A percentile compares a stretch with the other conserved stretches of the same genome.
These are phyloP conservation scores for Delia radicum DNA, from an alignment of 1,140 invertebrate genomes.

Conservation along the genomic window DNA sequence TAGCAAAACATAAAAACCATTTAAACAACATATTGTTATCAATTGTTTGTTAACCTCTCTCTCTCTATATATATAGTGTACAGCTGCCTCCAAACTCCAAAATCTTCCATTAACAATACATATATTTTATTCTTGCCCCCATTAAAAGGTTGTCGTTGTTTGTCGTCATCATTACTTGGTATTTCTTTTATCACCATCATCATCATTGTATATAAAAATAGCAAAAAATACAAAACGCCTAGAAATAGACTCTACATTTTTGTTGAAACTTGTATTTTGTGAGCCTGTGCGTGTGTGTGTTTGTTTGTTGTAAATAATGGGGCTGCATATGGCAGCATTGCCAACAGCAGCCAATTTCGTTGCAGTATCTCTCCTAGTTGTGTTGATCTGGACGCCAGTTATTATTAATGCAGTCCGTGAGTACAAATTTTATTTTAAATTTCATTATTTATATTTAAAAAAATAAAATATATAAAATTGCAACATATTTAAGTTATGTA, in stretches of 20 bases:
- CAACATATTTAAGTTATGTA: not conserved
- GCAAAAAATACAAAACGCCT: not conserved
- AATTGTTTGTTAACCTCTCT: too few species aligned
- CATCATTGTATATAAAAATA: not conserved
- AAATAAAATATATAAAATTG: not conserved
- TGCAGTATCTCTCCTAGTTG: slow-evolving; percentile 42
- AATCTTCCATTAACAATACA: not conserved
- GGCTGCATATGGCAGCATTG: slow-evolving; percentile 50
- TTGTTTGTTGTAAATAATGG: slow-evolving; percentile 44
- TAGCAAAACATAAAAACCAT: not conserved
- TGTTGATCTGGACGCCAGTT: slow-evolving; percentile 47
- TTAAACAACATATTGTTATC: too few species aligned
- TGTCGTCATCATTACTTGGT: too few species aligned
- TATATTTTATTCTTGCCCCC: not conserved
- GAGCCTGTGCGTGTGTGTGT: not conserved
- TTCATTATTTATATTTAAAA: not conserved
- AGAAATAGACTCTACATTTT: not conserved
- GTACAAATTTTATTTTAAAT: slow-evolving; percentile 35
- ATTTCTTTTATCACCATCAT: too few species aligned
- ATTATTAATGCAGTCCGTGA: slow-evolving; percentile 53
- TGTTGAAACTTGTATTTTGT: not conserved
- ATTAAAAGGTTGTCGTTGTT: not conserved
- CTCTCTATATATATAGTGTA: too few species aligned
- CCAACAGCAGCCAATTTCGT: slow-evolving; percentile 42
- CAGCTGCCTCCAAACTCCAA: not conserved